phyloP scores from a whole-genome alignment of 2,888 invertebrate genomes.

The Aleiodes testaceus region DNA sequence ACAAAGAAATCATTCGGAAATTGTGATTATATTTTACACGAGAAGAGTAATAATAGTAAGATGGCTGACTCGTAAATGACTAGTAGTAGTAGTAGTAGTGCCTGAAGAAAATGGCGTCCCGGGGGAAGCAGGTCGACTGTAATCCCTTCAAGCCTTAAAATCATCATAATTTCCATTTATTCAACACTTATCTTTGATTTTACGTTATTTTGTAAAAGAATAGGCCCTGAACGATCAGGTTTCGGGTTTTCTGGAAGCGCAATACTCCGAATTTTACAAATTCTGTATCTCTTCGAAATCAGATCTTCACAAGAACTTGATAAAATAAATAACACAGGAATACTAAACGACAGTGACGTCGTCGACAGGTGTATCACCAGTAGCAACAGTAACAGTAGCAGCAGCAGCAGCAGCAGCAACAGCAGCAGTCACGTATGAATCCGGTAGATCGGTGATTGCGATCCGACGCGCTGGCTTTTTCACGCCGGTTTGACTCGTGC shows the following conservation, averaged over 20 bases:
- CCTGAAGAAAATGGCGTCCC: too few species aligned
- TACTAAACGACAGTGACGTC: constrained; percentile 13
- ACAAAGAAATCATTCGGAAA: not conserved
- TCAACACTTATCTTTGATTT: constrained; percentile 18
- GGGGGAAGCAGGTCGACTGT: too few species aligned
- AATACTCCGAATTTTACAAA: constrained; percentile 14
- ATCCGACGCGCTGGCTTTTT: constrained; percentile 54
- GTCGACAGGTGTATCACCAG: constrained; percentile 47
- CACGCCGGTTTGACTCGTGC: constrained; percentile 48
- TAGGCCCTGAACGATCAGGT: too few species aligned
- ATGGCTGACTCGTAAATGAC: constrained; percentile 57
- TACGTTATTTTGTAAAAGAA: not conserved
- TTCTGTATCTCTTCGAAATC: constrained; percentile 47
- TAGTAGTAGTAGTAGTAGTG: too few species aligned
- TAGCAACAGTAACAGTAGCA: not conserved
- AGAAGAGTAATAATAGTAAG: constrained; percentile 61
- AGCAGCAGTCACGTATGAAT: constrained; percentile 52
- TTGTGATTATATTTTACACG: constrained; percentile 52
- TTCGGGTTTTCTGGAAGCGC: not conserved
- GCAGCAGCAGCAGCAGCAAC: too few species aligned
- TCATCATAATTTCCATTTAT: not conserved
- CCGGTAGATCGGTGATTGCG: constrained; percentile 50
- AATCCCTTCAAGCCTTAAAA: too few species aligned
- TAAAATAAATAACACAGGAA: not conserved
- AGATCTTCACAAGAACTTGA: constrained; percentile 33